Base-by-base conservation (phyloP, 2,888 invertebrate genomes). In the Cataglyphis rosenhaueri region DNA sequence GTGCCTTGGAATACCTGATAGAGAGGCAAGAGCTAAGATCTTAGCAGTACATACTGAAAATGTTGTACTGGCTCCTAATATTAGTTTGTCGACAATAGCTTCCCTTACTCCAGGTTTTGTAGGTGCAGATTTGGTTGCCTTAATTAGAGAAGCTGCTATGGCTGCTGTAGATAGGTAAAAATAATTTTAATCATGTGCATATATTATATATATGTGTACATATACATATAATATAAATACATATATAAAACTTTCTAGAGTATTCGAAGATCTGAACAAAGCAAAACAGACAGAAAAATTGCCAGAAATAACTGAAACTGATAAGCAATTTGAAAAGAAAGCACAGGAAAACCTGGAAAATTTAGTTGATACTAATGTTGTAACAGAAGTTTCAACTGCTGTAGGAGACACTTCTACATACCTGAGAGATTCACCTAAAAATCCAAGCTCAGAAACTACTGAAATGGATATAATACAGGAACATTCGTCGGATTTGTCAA, bases 41-140 rank as follows among this genome's bases (percentile, higher is more conserved):
- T 94, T 99, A 73, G 93, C 95, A 90, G 95, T 96, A 4, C 95
- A 98, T 83, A 97, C 98, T 91, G 95, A 96, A 81, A 96, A 96
- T 75, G 95, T 99, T 81, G 96, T 96, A 76, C 94, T 99, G 65
- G 95, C 96, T 84, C 95, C 96, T 2, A 96, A 97, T 90, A 96
- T 99, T 89, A 96, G 97, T 93, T 96, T 97, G 92, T 95, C 96
- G 81, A 95, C 95, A 71, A 95, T 99, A 85, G 98, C 99, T 35
- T 96, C 97, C 91, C 95, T 97, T 73, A 99, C 99, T 9, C 99
- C 99, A 0, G 99, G 99, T 0, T 99, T 97, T 95, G 99, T 99
- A 52, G 99, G 99, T 18, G 99, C 98, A 5, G 99, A 99, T 96
- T 95, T 99, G 88, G 96, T 97, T 94, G 97, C 98, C 0, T 95